Base-by-base conservation (phyloP, 2,113 vertebrate species). In the Gymnocephalus cernua region DNA sequence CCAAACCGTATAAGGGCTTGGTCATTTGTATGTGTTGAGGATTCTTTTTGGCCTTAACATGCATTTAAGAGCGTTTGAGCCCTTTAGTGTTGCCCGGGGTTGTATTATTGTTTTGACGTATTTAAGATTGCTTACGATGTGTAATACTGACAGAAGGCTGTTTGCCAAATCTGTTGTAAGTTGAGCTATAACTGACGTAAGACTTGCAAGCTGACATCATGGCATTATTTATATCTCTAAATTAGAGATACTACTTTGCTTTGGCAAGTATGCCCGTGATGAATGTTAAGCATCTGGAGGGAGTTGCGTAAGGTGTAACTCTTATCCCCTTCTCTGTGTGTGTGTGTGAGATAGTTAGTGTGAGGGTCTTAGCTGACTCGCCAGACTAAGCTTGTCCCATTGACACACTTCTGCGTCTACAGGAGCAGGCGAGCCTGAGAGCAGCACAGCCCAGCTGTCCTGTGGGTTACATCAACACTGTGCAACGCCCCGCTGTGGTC, bases 401-500 rank as follows among this genome's bases (percentile, higher is more conserved):
- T 91, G 86, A 93, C 90, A 91, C 84, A 87, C 77, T 92, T 92
- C 15, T 57, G 77, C 69, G 57, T 91, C 77, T 82, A 57, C 45
- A 83, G 79, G 64, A 81, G 79, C 4, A 51, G 64, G 65, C 61
- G 10, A 83, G 44, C 76, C 83, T 6, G 48, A 18, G 80, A 84
- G 74, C 56, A 38, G 67, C 79, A 41, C 65, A 58, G 64, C 88
- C 80, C 87, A 83, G 79, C 88, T 92, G 82, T 83, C 77, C 86
- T 84, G 82, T 84, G 88, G 85, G 84, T 89, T 85, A 82, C 86
- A 69, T 80, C 84, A 82, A 89, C 78, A 78, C 54, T 19, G 78
- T 79, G 71, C 63, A 87, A 86, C 83, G 79, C 86, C 90, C 85
- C 78, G 2, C 80, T 80, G 88, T 77, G 89, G 85, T 79, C 69